Evolutionary conservation across 92 coral and sea anemone species (phyloP), one percentile per base, ranked within the genome.

Genomic region (Plumapathes pennacea): DNA sequence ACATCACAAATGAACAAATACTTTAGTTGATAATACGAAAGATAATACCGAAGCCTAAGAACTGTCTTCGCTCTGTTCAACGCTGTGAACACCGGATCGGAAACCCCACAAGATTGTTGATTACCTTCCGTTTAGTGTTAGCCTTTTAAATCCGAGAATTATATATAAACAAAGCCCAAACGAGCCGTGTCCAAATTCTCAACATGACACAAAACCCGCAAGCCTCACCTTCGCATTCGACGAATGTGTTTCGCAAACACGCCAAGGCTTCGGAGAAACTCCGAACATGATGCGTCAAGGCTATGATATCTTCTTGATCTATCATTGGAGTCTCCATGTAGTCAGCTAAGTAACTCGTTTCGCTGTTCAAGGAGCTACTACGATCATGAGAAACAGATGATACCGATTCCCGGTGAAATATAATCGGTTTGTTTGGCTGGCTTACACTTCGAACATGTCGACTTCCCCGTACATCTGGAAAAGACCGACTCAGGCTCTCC

Each of bases 311-410:
- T 48, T 89, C 94, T 60, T 94, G 99, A 38, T 84, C 85, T 14
- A 89, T 88, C 99, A 94, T 94, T 54, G 95, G 97, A 23, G 74
- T 78, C 36, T 94, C 99, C 22, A 73, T 71, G n/a, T 57, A 57
- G 50, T 94, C 99, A 39, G 75, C 62, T 77, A 74, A 84, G 40
- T 57, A 83, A 52, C 96, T 77, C 19, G 66, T 48, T 49, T 88
- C 86, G 49, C 99, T 94, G 51, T 92, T 88, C 17, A 92, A 79
- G 33, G 98, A 92, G 64, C 85, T 70, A 38, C 96, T 92, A 11
- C 98, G 88, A 48, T 84, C 90, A 38, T 85, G 89, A 10, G 32
- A 45, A 21, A 62, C 43, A 15, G 84, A 77, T 11, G 84, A 77
- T 17, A 69, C 34, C 5, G 89, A 83, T 47, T 87, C 95, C 13